Evolutionary conservation across 92 coral and sea anemone genomes (phyloP), one percentile per base, ranked within the genome.

Genomic region (Meandrina meandrites): DNA sequence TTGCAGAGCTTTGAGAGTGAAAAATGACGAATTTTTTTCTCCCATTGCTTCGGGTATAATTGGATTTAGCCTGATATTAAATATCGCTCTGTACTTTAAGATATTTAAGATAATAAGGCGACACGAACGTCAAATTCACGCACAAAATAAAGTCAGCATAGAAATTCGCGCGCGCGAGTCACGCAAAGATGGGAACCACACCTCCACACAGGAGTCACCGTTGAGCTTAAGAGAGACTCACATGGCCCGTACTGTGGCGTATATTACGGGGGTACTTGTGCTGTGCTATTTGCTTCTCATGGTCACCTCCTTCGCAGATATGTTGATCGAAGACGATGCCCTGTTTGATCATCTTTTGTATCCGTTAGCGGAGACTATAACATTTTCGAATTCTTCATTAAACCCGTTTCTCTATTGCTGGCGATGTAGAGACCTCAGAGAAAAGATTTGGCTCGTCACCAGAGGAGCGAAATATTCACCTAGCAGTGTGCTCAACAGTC

Each of bases 371-470:
- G 91, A 88, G 58, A 88, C 91, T 17, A 40, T 82, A 22, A 82
- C 76, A 40, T 82, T 88, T 37, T 18, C 82, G 30, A 88, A 88
- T 84, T 88, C 87, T 15, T 68, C 87, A 9, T 10, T 88, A 8
- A 88, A 88, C 75, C 91, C 87, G 14, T 82, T 88, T 73, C 74
- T 87, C 1, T 87, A 87, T 21, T 87, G 82, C 67, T 87, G 90
- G 90, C 81, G 90, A 40, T 87, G 90, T 48, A 40, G 45, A 32
- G 90, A 87, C 34, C 42, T 81, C 22, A 32, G 87, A 17, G 60
- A 81, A 57, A 87, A 87, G 40, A 51, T 81, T 13, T 86, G 72
- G 68, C 45, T 69, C 24, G 50, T 62, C 79, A 21, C 69, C 15
- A 62, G 18, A 50, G 70, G 85, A 31, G 66, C 54, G 5, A 79